phyloP scores from a whole-genome alignment of 2,113 vertebrate species.

The Scomber colias region DNA sequence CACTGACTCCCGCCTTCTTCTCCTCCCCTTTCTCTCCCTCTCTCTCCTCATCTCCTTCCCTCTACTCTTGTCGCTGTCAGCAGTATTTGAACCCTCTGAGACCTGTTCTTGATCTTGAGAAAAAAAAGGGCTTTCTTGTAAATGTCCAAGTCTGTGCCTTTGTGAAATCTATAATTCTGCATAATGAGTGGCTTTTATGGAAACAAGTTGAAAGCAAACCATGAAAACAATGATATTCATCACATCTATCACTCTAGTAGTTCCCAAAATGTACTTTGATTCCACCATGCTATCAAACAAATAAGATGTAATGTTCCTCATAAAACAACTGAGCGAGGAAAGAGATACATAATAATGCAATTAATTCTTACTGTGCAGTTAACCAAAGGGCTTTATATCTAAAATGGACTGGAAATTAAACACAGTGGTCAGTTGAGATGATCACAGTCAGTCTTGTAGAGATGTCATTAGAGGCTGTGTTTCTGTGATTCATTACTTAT shows the following conservation, averaged over 20 bases:
- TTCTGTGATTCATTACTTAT: slow-evolving; percentile 18
- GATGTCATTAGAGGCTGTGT: slow-evolving; percentile 10
- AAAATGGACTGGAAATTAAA: slow-evolving; percentile 28
- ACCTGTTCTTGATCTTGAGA: slow-evolving; percentile 72
- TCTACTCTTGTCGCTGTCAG: slow-evolving; percentile 65
- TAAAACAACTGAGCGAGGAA: slow-evolving; percentile 37
- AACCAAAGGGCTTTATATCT: slow-evolving; percentile 29
- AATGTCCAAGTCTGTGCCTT: slow-evolving; percentile 66
- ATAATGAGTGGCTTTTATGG: slow-evolving; percentile 66
- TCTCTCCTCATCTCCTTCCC: slow-evolving; percentile 5
- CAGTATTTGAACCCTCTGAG: slow-evolving; percentile 69
- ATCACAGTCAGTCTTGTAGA: slow-evolving; percentile 7
- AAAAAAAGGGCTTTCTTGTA: slow-evolving; percentile 69
- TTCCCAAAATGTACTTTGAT: slow-evolving; percentile 56
- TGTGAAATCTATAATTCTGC: slow-evolving; percentile 69
- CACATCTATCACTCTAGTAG: slow-evolving; percentile 41
- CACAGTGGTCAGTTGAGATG: neutral
- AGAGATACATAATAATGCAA: slow-evolving; percentile 38
- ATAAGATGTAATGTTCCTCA: slow-evolving; percentile 57
- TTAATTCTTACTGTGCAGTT: slow-evolving; percentile 26
- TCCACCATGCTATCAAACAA: slow-evolving; percentile 46
- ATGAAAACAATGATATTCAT: slow-evolving; percentile 68
- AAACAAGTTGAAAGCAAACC: slow-evolving; percentile 58
- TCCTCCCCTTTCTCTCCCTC: slow-evolving; percentile 50
- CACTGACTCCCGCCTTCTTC: slow-evolving; percentile 54